These are phyloP conservation scores for Vollenhovia emeryi DNA, from an alignment of 1,140 invertebrate genomes.

Conservation along the genomic window DNA sequence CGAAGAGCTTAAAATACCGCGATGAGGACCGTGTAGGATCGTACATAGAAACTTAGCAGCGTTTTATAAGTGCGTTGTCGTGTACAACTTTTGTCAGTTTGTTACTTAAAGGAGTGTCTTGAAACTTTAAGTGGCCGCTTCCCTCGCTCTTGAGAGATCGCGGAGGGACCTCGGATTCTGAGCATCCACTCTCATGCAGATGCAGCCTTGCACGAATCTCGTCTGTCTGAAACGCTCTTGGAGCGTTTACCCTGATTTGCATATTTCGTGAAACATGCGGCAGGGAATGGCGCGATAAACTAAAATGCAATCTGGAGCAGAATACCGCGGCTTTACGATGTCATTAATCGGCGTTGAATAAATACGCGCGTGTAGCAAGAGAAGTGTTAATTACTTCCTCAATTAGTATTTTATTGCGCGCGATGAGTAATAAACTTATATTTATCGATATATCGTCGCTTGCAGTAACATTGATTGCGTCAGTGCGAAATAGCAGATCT, in stretches of 20 bases:
- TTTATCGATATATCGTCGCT: not conserved
- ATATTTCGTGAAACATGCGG: conserved; percentile 16
- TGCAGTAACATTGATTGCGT: not conserved
- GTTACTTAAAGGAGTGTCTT: conserved; percentile 28
- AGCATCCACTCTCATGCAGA: not conserved
- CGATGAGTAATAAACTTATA: not conserved
- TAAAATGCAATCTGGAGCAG: not conserved
- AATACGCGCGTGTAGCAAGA: not conserved
- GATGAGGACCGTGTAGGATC: not conserved
- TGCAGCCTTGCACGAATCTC: not conserved
- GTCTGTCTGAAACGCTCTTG: not conserved
- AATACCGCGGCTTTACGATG: not conserved
- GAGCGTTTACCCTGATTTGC: not conserved
- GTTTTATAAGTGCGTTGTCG: conserved; percentile 32
- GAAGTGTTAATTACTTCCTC: not conserved
- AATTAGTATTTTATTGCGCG: not conserved
- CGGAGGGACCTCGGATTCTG: not conserved
- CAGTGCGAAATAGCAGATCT: not conserved
- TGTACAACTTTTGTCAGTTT: conserved; percentile 37
- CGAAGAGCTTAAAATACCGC: conserved; percentile 19
- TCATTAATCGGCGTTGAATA: not conserved
- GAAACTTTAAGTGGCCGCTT: conserved; percentile 30
- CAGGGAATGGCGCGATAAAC: not conserved
- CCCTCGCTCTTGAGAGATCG: conserved; percentile 2
- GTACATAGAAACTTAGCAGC: not conserved